phyloP scores from a whole-genome alignment of 37 sponge, comb jelly and placozoan genomes.

The Diacarnus erythraeanus region DNA sequence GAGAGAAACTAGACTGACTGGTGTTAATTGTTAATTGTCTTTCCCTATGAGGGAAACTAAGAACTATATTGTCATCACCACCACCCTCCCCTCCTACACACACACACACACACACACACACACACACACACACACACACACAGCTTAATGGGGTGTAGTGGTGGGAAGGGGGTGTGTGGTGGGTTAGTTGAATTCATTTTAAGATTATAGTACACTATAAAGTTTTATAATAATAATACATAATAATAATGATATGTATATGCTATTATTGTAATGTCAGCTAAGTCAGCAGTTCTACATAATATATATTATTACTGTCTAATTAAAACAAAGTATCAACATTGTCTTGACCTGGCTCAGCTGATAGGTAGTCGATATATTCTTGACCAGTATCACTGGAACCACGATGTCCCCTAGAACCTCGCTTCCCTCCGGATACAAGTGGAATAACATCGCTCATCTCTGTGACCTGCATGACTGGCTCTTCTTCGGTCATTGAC shows the following conservation, averaged over 20 bases:
- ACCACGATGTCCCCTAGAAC: constrained; percentile 14
- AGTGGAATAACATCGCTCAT: background rate
- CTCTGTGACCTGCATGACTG: background rate
- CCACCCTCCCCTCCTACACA: no score
- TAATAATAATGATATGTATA: background rate
- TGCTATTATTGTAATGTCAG: background rate
- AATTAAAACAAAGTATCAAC: constrained; percentile 71
- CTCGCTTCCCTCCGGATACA: constrained; percentile 1
- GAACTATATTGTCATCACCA: no score
- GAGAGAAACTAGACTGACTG: no score
- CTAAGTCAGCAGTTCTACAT: no score
- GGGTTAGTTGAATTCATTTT: background rate
- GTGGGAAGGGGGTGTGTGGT: no score
- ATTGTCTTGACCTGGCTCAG: constrained; percentile 14
- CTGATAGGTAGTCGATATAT: constrained; percentile 55
- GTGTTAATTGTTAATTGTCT: no score
- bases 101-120: no score
- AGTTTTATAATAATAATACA: no score
- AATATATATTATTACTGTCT: no score
- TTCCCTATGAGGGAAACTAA: no score
- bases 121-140: no score
- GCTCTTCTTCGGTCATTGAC: constrained; percentile 6
- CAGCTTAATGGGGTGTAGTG: no score
- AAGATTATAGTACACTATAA: background rate
- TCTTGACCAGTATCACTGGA: constrained; percentile 19